Base-by-base conservation (phyloP, 1,140 invertebrate species). In the Cyclargus thomasi region DNA sequence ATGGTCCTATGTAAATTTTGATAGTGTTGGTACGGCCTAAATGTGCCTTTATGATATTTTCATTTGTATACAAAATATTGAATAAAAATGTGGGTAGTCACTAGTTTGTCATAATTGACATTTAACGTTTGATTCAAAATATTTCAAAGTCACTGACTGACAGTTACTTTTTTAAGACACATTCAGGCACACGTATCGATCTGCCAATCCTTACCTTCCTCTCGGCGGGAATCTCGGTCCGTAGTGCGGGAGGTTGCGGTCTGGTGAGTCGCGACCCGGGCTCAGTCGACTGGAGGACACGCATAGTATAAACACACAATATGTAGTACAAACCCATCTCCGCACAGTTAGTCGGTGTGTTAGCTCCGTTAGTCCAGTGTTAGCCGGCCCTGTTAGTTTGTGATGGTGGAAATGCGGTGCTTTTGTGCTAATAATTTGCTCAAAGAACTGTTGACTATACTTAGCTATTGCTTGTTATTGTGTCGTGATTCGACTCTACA, bases 221-320 rank as follows among this genome's bases (percentile, higher is more conserved):
- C 90, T 92, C 62, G 95, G 93, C 91, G 95, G 95, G 92, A 97
- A 97, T 84, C 95, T 91, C 66, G 96, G 96, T 73, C 96, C 96
- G 90, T 95, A 95, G 92, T 97, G 96, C 71, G 95, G 96, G 89
- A 96, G 93, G 76, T 94, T 92, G 87, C 94, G 93, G 86, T 96
- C 95, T 74, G 94, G 95, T 82, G 93, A 93, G 87, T 97, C 96
- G 80, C 95, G 94, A 76, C 94, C 95, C 72, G 96, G 95, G 91
- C 95, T 97, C 91, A 93, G 91, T 86, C 95, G 95, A 93, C 95
- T 97, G 93, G 90, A 93, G 91, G 91, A 92, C 80, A 86, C 82
- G 79, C 74, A 83, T 59, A 71, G 71, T 67, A 71, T 82, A 73
- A 80, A 77, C 77, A 82, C 77, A 81, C 69, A n/a, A n/a, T n/a